Conservation (phyloP, 2,888 invertebrate species). For the Ariolimax columbianus region DNA sequence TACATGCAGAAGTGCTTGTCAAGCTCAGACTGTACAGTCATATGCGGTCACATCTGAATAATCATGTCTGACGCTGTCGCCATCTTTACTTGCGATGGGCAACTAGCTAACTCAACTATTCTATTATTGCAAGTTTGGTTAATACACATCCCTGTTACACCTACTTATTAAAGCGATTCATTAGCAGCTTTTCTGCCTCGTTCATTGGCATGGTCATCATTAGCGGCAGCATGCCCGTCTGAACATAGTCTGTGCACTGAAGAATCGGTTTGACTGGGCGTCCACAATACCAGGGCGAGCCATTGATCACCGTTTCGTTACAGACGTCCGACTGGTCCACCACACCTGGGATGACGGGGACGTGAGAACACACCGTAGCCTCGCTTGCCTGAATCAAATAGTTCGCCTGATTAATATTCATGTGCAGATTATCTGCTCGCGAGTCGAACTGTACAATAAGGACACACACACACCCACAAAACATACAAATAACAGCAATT, state of each 20-base stretch:
- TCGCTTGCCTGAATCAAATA: constrained; percentile 22
- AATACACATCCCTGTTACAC: neutral
- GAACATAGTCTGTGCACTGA: constrained; percentile 8
- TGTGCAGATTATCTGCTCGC: neutral
- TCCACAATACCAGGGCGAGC: constrained; percentile 33
- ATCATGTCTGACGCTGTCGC: too few relatives aligned
- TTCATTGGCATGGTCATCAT: neutral
- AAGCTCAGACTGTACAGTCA: too few relatives aligned
- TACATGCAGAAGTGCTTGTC: too few relatives aligned
- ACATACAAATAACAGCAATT: too few relatives aligned
- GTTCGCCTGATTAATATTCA: neutral
- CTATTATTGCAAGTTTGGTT: too few relatives aligned
- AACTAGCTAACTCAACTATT: too few relatives aligned
- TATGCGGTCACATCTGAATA: too few relatives aligned
- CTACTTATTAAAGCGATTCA: neutral
- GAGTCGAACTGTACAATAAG: too few relatives aligned
- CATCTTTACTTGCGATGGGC: too few relatives aligned
- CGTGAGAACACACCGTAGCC: constrained; percentile 7
- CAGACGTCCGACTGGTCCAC: constrained; percentile 1
- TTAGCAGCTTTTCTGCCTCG: neutral
- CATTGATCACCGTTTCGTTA: constrained; percentile 8
- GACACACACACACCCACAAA: too few relatives aligned
- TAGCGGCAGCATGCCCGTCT: neutral
- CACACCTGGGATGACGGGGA: constrained; percentile 17
- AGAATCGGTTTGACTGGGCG: constrained; percentile 30